Evolutionary conservation across 2,113 vertebrate genomes (phyloP).

Genomic region (Phycodurus eques): DNA sequence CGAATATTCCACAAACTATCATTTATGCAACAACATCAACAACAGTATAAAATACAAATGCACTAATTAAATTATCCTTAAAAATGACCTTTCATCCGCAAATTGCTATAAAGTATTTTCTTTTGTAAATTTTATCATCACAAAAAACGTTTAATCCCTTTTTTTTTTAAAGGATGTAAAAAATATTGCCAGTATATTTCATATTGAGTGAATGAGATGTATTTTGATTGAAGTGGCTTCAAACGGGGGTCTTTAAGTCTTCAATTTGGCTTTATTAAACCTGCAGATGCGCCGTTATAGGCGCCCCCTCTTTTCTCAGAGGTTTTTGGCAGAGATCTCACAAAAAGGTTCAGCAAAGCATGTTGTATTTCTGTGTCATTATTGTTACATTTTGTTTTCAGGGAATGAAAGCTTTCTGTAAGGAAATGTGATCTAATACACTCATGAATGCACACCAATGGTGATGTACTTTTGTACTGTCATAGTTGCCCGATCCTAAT

Average conservation of each 20-base stretch:
- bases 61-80: not conserved
- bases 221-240: not conserved
- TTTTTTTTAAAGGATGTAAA: not conserved
- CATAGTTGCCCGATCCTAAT: conserved; percentile 30
- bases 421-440: conserved; percentile 51
- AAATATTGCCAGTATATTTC: not conserved
- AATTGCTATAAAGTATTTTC: not conserved
- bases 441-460: conserved; percentile 38
- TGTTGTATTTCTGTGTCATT: not conserved
- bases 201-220: no score
- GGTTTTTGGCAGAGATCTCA: not conserved
- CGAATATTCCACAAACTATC: no score
- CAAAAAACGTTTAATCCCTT: no score
- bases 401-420: conserved; percentile 33
- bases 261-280: not conserved
- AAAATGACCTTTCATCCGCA: not conserved
- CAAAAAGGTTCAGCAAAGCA: not conserved
- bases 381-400: conserved; percentile 20
- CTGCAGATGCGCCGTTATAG: not conserved
- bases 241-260: not conserved
- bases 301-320: not conserved
- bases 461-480: conserved; percentile 24
- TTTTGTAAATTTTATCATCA: no score
- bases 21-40: not conserved
- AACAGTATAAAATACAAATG: not conserved